Conservation (phyloP, 2,888 invertebrate genomes). For the Dolichomitus sp. region DNA sequence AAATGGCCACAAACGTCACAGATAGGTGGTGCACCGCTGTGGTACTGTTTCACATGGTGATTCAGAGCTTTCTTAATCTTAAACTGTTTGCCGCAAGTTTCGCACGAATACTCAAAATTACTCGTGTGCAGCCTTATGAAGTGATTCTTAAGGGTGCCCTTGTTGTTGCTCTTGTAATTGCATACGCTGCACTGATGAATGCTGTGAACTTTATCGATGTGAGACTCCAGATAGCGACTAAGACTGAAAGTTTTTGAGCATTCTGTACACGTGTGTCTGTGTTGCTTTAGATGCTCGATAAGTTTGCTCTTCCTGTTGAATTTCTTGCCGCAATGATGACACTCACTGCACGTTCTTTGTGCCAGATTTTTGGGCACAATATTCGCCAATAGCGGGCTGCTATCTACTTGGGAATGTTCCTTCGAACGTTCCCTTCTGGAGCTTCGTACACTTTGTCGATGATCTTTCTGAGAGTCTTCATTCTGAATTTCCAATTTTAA, state of each 20-base stretch:
- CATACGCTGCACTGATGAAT: slow-evolving; percentile 68
- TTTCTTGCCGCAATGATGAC: slow-evolving; percentile 74
- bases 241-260: slow-evolving; percentile 63
- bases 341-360: slow-evolving; percentile 65
- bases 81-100: slow-evolving; percentile 76
- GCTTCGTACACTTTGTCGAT: background rate
- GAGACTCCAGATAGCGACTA: slow-evolving; percentile 54
- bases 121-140: slow-evolving; percentile 76
- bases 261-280: slow-evolving; percentile 62
- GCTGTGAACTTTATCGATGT: slow-evolving; percentile 60
- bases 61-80: slow-evolving; percentile 77
- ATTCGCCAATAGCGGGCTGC: background rate
- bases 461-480: slow-evolving; percentile 2
- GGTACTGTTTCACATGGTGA: slow-evolving; percentile 76
- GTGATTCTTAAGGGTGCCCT: slow-evolving; percentile 76
- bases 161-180: slow-evolving; percentile 77
- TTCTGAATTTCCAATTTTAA: background rate
- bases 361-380: background rate
- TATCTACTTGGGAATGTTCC: background rate
- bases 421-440: background rate
- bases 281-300: slow-evolving; percentile 61
- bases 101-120: slow-evolving; percentile 74
- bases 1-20: slow-evolving; percentile 79
- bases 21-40: slow-evolving; percentile 74
- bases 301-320: slow-evolving; percentile 72